Evolutionary conservation across 1,140 invertebrate genomes (phyloP), one percentile per base, ranked within the genome.

Genomic region (Elymnias hypermnestra): DNA sequence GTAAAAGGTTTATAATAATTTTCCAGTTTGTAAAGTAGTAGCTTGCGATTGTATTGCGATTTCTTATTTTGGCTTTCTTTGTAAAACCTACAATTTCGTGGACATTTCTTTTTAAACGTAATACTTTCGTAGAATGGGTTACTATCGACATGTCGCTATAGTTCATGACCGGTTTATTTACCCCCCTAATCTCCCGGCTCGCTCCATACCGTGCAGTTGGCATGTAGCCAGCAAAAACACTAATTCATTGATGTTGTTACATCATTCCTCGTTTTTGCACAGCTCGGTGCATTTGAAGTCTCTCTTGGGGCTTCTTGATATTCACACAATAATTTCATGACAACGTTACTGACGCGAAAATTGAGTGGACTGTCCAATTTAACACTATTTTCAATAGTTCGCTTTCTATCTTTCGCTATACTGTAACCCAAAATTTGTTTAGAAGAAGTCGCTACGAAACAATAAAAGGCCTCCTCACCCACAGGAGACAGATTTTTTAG

Each of bases 171-270:
- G 26, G n/a, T 17, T 23, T 25, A 18, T 41, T 14, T 15, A 22
- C 47, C 26, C 37, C 12, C 7, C 26, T 35, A 12, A 22, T 22
- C 9, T 5, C 17, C 36, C n/a, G 25, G 41, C 35, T 36, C 39
- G 39, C 48, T 8, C 31, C 45, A 31, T 35, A 36, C 58, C 44
- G 43, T 70, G 70, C 60, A 57, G 48, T 60, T 83, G 79, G 79
- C 76, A 18, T 7, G 19, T 21, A 46, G 74, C 79, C 79, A 83
- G 51, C 53, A 53, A 60, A 57, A 63, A 65, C 73, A 72, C 72
- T 83, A 81, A 81, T 77, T 72, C 67, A 57, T 72, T 62, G 67
- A 68, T 63, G 62, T 69, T 51, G 63, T 82, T 77, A 83, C 71
- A 72, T 81, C 73, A 81, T 83, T 83, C 71, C 71, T 56, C 63